Evolutionary conservation across 2,113 vertebrate species (phyloP).

Genomic region (Tetrao urogallus): DNA sequence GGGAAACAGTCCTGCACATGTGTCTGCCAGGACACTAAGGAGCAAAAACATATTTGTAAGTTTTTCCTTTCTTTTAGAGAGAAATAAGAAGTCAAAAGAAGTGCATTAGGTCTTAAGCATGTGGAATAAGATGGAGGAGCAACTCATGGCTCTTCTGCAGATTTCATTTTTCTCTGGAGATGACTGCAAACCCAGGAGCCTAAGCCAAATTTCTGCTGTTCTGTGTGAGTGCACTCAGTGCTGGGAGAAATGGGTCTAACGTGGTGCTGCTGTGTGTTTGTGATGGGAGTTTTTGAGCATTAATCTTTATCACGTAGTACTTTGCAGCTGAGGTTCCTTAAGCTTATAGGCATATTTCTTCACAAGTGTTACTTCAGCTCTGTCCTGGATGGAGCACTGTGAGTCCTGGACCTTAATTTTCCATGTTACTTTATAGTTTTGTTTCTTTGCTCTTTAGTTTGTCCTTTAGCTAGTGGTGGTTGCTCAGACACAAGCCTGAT

Average conservation of each 20-base stretch:
- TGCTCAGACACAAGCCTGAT: not conserved
- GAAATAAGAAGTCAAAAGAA: constrained; percentile 35
- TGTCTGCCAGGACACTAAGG: not conserved
- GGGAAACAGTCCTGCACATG: not conserved
- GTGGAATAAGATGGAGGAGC: constrained; percentile 44
- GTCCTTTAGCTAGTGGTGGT: not conserved
- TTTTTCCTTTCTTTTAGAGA: constrained; percentile 51
- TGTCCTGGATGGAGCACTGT: not conserved
- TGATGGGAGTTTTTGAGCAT: not conserved
- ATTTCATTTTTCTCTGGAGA: constrained; percentile 41
- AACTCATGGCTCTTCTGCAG: constrained; percentile 24
- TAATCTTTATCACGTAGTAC: not conserved
- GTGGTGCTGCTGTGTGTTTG: not conserved
- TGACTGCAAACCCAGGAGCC: constrained; percentile 39
- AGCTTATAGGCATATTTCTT: not conserved
- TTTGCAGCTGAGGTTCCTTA: not conserved
- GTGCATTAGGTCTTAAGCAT: constrained; percentile 22
- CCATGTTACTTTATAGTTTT: not conserved
- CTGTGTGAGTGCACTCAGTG: not conserved
- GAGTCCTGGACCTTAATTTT: not conserved
- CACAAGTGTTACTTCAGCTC: not conserved
- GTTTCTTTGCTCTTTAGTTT: not conserved
- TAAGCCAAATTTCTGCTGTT: constrained; percentile 47
- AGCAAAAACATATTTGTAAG: constrained; percentile 21
- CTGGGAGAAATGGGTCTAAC: not conserved